phyloP scores from a whole-genome alignment of 2,797 vertebrate species.

The Glossophaga mutica region DNA sequence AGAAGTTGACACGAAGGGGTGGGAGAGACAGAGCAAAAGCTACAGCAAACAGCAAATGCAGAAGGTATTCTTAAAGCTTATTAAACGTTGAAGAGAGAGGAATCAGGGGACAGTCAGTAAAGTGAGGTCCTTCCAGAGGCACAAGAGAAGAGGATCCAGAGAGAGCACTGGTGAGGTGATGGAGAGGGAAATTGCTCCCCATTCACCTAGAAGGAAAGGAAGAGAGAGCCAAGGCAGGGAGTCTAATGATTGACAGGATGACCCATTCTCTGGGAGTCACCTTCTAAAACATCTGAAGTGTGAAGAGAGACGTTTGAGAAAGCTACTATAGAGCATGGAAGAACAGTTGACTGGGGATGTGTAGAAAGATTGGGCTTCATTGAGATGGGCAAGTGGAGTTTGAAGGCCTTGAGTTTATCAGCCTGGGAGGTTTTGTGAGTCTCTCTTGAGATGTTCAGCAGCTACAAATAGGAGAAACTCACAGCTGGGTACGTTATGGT shows the following conservation, averaged over 20 bases:
- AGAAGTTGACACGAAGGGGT: neutral
- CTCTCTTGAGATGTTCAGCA: neutral
- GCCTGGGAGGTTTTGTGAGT: neutral
- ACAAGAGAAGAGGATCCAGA: neutral
- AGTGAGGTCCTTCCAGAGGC: neutral
- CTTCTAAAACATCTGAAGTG: neutral
- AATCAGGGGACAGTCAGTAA: neutral
- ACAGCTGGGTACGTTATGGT: neutral
- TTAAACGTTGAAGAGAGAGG: neutral
- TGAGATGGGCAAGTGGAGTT: neutral
- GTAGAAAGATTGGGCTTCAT: neutral
- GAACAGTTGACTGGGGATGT: too few species aligned
- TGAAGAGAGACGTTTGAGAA: neutral
- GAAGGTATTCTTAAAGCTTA: neutral
- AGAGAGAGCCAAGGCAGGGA: neutral
- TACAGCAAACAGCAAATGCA: neutral
- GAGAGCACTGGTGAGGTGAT: neutral
- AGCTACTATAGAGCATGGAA: neutral
- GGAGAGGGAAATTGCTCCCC: neutral
- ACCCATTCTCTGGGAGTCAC: neutral
- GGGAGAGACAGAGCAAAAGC: neutral
- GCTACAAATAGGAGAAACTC: neutral
- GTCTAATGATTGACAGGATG: neutral
- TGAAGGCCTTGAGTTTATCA: neutral
- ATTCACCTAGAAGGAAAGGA: neutral